Conservation (phyloP, 1,140 invertebrate species). For the Pseudoatta argentina region DNA sequence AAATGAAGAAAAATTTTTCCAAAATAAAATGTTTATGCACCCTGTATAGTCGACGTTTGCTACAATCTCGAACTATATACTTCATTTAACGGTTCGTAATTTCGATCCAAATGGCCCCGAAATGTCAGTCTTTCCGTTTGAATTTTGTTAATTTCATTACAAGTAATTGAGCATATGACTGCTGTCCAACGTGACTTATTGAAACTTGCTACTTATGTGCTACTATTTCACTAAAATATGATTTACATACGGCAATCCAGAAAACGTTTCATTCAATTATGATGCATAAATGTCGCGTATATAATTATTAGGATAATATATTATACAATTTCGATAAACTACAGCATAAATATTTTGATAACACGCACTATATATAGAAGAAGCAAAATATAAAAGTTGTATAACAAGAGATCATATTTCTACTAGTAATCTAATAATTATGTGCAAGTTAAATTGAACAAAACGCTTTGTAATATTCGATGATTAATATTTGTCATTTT, state of each 20-base stretch:
- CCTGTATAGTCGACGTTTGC: conserved; percentile 50
- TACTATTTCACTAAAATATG: conserved; percentile 46
- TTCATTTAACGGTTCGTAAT: conserved; percentile 63
- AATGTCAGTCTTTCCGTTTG: conserved; percentile 83
- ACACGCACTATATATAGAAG: not conserved
- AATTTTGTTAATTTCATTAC: conserved; percentile 78
- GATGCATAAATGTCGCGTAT: conserved; percentile 2
- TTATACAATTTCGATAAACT: conserved; percentile 36
- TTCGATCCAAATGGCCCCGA: conserved; percentile 81
- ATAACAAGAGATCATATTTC: conserved; percentile 15
- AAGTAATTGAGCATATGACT: conserved; percentile 72
- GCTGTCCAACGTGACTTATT: conserved; percentile 55
- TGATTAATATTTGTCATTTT: conserved; percentile 40
- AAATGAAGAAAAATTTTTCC: not conserved
- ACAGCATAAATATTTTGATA: not conserved
- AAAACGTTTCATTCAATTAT: conserved; percentile 63
- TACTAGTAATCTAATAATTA: conserved; percentile 26
- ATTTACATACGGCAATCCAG: conserved; percentile 39
- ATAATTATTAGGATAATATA: not conserved
- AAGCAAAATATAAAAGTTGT: conserved; percentile 9
- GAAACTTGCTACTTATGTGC: conserved; percentile 61
- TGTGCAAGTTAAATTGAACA: conserved; percentile 52
- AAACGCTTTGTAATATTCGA: conserved; percentile 57
- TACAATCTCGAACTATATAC: conserved; percentile 39
- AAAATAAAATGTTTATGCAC: conserved; percentile 32